Percentiles rank a stretch among this genome's conserved stretches.
Evolutionary conservation across 1,140 invertebrate species (phyloP).

Genomic region (Heliconius congener): DNA sequence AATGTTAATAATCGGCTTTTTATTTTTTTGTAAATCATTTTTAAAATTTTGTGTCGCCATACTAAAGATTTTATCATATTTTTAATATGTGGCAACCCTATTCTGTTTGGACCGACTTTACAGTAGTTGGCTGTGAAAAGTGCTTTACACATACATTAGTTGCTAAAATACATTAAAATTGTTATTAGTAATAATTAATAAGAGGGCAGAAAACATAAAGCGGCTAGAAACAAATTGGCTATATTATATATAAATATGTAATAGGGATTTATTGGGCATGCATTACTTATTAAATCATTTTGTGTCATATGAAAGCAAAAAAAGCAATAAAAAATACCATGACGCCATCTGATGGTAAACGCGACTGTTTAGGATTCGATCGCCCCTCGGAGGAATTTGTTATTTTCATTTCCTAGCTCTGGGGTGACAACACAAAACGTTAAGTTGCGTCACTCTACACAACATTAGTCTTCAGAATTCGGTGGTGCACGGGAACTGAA

Average conservation of each 20-base stretch:
- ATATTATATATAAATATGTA: conserved; percentile 5
- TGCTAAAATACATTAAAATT: neutral
- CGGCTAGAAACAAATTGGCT: neutral
- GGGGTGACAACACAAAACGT: no score
- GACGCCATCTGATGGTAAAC: no score
- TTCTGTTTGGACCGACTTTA: neutral
- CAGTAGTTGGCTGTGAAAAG: conserved; percentile 12
- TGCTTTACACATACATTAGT: conserved; percentile 12
- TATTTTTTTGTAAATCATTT: neutral
- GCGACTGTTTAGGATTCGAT: no score
- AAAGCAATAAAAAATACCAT: no score
- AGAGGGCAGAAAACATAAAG: conserved; percentile 1
- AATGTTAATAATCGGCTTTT: neutral
- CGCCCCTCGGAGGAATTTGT: no score
- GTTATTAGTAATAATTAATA: neutral
- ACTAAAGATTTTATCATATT: neutral
- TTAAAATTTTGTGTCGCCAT: neutral
- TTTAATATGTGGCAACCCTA: neutral
- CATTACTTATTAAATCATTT: conserved; percentile 40
- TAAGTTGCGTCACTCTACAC: no score
- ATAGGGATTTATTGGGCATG: conserved; percentile 52
- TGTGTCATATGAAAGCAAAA: neutral
- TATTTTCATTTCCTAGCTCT: no score
- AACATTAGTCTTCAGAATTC: no score
- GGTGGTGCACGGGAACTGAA: no score